Conservation (phyloP, 2,113 vertebrate species). For the Bubo blakistoni region DNA sequence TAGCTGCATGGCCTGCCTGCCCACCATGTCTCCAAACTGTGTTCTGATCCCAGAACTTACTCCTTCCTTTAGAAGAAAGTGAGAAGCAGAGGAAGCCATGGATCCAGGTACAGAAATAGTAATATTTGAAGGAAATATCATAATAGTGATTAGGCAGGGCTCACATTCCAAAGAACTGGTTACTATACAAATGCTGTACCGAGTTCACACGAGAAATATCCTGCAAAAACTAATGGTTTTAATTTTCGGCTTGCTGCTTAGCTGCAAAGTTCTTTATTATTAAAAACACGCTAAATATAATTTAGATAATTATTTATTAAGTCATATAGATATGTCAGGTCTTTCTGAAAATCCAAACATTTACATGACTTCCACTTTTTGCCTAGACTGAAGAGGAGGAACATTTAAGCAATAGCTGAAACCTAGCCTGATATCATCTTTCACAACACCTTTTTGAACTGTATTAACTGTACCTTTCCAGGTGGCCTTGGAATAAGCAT, state of each 20-base stretch:
- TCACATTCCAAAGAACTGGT: neutral
- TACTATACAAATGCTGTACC: accelerated
- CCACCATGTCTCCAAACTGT: neutral
- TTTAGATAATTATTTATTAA: neutral
- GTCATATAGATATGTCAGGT: neutral
- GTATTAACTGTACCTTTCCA: neutral
- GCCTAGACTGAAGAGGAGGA: neutral
- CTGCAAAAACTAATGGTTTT: neutral
- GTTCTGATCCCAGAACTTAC: neutral
- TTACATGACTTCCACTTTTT: neutral
- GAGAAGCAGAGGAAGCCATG: neutral
- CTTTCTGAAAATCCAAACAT: neutral
- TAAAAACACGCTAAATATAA: neutral
- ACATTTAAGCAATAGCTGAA: neutral
- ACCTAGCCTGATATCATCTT: neutral
- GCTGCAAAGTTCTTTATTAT: neutral
- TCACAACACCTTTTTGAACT: neutral
- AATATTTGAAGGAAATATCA: neutral
- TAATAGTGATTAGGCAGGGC: neutral
- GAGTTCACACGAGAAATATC: neutral
- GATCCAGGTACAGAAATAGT: neutral
- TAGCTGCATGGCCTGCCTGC: neutral
- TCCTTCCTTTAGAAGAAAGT: neutral
- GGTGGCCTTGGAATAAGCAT: neutral
- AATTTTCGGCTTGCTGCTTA: neutral